A percentile compares a stretch with the other conserved stretches of the same genome.
phyloP scores from a whole-genome alignment of 2,888 invertebrate genomes.

The Seira sanloemensis region DNA sequence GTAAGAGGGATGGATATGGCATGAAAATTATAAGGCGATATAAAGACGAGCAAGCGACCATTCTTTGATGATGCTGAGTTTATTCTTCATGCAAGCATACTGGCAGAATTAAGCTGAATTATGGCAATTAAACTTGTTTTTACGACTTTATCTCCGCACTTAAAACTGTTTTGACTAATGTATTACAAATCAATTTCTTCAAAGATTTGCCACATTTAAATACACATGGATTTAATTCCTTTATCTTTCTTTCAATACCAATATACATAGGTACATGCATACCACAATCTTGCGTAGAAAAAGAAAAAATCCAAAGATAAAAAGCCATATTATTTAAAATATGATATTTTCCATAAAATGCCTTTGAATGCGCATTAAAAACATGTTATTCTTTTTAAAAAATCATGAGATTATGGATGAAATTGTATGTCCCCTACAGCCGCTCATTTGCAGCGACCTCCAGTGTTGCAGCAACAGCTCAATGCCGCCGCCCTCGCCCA shows the following conservation, averaged over 20 bases:
- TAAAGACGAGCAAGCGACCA: background rate
- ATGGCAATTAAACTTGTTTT: constrained; percentile 6
- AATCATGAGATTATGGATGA: too few species aligned
- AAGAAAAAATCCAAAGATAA: too few species aligned
- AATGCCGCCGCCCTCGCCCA: constrained; percentile 73
- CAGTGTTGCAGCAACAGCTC: constrained; percentile 78
- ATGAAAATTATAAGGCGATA: background rate
- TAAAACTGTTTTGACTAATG: constrained; percentile 17
- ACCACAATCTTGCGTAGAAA: too few species aligned
- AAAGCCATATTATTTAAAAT: too few species aligned
- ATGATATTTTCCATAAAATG: too few species aligned
- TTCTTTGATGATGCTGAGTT: background rate
- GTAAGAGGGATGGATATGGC: background rate
- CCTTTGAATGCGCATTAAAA: too few species aligned
- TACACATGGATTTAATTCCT: constrained; percentile 8
- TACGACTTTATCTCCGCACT: constrained; percentile 2
- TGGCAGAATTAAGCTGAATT: background rate
- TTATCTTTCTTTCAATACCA: too few species aligned
- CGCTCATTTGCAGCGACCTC: constrained; percentile 79
- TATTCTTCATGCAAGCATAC: background rate
- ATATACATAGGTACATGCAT: too few species aligned
- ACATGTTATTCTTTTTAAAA: too few species aligned
- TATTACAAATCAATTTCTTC: too few species aligned
- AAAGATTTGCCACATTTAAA: too few species aligned
- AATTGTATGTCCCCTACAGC: constrained; percentile 77